phyloP scores from a whole-genome alignment of 2,113 vertebrate genomes.

The Ornithorhynchus anatinus region DNA sequence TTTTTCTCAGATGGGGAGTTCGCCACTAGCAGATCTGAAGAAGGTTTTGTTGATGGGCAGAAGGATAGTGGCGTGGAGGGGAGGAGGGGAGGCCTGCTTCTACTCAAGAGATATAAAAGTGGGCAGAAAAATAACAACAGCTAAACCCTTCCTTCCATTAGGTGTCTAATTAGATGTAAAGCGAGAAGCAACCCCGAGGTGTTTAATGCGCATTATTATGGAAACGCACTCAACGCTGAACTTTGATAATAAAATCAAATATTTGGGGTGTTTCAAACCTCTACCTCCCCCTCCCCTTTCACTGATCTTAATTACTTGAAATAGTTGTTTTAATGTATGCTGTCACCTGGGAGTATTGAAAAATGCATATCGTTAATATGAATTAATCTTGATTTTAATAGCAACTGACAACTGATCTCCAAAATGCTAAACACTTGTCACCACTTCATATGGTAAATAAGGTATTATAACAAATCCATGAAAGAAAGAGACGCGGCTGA shows the following conservation, averaged over 20 bases:
- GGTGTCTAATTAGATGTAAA: conserved; percentile 58
- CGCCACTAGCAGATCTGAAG: conserved; percentile 6
- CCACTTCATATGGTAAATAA: conserved; percentile 62
- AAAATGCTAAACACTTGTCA: conserved; percentile 69
- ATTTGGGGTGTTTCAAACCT: conserved; percentile 52
- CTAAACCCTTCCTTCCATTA: conserved; percentile 50
- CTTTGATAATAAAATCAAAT: conserved; percentile 54
- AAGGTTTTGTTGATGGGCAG: conserved; percentile 15
- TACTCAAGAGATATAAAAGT: no score
- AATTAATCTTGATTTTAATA: conserved; percentile 83
- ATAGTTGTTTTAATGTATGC: conserved; percentile 76
- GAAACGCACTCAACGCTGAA: conserved; percentile 48
- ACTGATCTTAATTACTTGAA: conserved; percentile 75
- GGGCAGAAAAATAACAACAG: background rate
- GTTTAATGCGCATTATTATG: conserved; percentile 24
- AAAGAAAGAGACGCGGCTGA: conserved; percentile 29
- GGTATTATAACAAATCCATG: conserved; percentile 54
- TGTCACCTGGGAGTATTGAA: conserved; percentile 74
- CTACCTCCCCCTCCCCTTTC: conserved; percentile 56
- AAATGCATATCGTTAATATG: conserved; percentile 79
- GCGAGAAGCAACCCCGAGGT: conserved; percentile 51
- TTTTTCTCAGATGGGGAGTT: conserved; percentile 12
- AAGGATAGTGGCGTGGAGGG: conserved; percentile 39
- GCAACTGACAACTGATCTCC: conserved; percentile 74
- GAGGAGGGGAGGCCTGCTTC: no score